These are phyloP conservation scores for Sinocyclocheilus rhinocerous DNA, from an alignment of 2,113 vertebrate genomes.

Conservation along the genomic window DNA sequence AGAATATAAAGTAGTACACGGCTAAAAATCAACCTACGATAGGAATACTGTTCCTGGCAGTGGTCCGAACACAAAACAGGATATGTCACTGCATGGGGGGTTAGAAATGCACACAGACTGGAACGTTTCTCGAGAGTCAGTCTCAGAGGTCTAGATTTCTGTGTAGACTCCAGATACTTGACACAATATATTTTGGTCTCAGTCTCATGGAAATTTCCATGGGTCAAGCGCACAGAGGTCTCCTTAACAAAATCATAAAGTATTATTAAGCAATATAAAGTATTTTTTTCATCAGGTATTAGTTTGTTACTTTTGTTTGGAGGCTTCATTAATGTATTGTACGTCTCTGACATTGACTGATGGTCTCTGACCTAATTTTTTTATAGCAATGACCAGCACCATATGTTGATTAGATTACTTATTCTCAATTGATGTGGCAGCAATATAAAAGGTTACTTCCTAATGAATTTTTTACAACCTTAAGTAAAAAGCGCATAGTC, in stretches of 20 bases:
- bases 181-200: constrained; percentile 38
- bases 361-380: constrained; percentile 2
- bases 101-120: not conserved
- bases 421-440: constrained; percentile 33
- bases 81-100: not conserved
- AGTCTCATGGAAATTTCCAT: constrained; percentile 49
- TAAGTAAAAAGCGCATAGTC: not conserved
- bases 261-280: not conserved
- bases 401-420: constrained; percentile 31
- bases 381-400: not conserved
- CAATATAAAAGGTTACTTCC: constrained; percentile 28
- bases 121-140: not conserved
- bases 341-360: constrained; percentile 24
- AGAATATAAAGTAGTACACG: not conserved
- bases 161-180: constrained; percentile 5
- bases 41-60: not conserved
- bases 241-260: constrained; percentile 5
- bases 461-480: constrained; percentile 6
- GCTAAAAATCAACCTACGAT: not conserved
- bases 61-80: not conserved
- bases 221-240: constrained; percentile 32
- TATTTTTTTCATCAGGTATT: not conserved
- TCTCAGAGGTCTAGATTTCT: constrained; percentile 4
- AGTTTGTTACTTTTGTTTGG: not conserved
- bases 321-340: not conserved